Evolutionary conservation across 1,140 invertebrate genomes (phyloP).

Genomic region (Belonocnema kinseyi): DNA sequence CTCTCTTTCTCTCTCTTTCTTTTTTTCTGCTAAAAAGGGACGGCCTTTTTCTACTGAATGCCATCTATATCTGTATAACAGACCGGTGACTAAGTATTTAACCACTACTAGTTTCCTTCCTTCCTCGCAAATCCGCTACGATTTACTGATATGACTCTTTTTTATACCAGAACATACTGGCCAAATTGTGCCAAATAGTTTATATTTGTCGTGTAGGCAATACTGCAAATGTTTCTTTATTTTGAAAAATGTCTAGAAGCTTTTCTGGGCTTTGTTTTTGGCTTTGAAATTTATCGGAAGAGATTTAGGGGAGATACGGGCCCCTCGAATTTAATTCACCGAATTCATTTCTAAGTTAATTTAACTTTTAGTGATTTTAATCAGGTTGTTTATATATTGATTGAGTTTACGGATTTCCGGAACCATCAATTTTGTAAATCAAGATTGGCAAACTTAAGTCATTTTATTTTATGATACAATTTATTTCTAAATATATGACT

Average conservation of each 20-base stretch:
- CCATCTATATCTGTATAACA: not conserved
- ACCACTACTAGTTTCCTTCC: not conserved
- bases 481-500: no score
- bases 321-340: no score
- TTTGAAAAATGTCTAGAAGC: not conserved
- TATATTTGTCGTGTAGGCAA: not conserved
- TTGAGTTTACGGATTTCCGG: no score
- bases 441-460: no score
- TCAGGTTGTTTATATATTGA: no score
- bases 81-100: constrained; percentile 3
- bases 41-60: not conserved
- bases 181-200: constrained; percentile 4
- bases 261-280: not conserved
- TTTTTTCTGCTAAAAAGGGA: not conserved
- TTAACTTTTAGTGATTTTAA: no score
- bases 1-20: not conserved
- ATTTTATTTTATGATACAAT: no score
- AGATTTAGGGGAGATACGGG: no score
- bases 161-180: constrained; percentile 4
- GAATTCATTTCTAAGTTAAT: no score
- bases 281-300: no score
- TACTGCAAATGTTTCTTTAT: constrained; percentile 12
- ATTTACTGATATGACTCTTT: constrained; percentile 17
- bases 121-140: not conserved
- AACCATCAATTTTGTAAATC: no score